A percentile compares a stretch with the other conserved stretches of the same genome.
Evolutionary conservation across 2,113 vertebrate genomes (phyloP).

Genomic region (Tetrao urogallus): DNA sequence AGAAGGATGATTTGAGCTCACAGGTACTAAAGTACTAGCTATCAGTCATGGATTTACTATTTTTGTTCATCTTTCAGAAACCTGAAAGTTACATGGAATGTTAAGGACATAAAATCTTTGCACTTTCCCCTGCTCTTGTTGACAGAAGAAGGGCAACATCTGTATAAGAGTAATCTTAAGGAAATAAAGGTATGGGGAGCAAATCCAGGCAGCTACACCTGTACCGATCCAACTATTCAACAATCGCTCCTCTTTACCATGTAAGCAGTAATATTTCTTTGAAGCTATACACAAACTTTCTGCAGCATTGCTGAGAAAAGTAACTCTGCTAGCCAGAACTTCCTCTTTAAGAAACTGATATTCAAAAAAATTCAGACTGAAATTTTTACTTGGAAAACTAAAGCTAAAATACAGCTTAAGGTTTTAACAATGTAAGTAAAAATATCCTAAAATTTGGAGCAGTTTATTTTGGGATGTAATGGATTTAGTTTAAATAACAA

Average conservation of each 20-base stretch:
- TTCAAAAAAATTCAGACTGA: neutral
- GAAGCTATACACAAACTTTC: neutral
- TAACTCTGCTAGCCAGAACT: neutral
- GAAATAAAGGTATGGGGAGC: neutral
- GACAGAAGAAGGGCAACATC: neutral
- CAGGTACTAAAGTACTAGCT: neutral
- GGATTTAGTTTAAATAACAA: neutral
- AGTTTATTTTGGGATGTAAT: neutral
- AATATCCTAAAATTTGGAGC: neutral
- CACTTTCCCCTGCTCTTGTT: neutral
- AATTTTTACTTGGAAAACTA: neutral
- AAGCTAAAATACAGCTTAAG: fast-evolving
- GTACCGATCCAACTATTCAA: neutral
- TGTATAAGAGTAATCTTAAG: neutral
- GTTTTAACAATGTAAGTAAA: neutral
- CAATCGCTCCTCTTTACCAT: neutral
- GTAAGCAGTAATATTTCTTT: neutral
- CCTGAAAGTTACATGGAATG: neutral
- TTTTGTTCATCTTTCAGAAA: neutral
- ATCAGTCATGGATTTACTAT: neutral
- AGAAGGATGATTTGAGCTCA: neutral
- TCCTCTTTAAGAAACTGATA: neutral
- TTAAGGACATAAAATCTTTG: neutral
- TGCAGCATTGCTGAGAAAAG: neutral
- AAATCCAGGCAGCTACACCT: neutral